Percentiles rank a stretch among this genome's conserved stretches.
Conservation (phyloP, 2,113 vertebrate genomes). For the Plecturocebus donacophilus region DNA sequence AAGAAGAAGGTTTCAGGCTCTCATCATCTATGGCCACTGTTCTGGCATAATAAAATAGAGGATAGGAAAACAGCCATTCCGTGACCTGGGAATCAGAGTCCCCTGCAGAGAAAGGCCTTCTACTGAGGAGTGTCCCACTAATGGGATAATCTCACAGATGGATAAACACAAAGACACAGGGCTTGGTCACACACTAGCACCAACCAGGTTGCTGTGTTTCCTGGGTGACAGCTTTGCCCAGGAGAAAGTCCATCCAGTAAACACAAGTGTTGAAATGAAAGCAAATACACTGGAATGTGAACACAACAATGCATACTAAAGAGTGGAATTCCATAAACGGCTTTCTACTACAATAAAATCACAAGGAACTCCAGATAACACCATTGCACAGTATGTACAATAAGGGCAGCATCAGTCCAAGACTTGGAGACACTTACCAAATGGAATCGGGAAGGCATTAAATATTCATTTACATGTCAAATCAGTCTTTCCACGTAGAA, state of each 20-base stretch:
- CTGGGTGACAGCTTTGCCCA: background rate
- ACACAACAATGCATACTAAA: too few relatives aligned
- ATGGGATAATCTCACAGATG: background rate
- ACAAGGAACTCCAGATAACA: background rate
- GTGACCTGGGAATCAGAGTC: background rate
- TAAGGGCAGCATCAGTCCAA: background rate
- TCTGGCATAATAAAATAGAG: background rate
- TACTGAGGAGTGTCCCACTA: background rate
- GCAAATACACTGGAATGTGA: background rate
- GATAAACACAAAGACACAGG: background rate
- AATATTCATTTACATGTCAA: too few relatives aligned
- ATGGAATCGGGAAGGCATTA: background rate
- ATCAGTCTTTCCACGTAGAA: background rate
- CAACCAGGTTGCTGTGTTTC: background rate
- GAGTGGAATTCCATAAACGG: background rate
- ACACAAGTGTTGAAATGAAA: background rate
- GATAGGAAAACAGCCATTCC: accelerated
- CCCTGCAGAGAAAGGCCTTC: background rate
- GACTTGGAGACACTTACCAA: background rate
- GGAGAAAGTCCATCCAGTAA: background rate
- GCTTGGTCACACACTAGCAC: background rate
- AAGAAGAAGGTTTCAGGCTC: background rate
- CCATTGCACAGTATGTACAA: background rate
- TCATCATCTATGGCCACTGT: background rate
- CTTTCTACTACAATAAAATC: background rate